Conservation (phyloP, 2,888 invertebrate species). For the Pterostichus madidus region DNA sequence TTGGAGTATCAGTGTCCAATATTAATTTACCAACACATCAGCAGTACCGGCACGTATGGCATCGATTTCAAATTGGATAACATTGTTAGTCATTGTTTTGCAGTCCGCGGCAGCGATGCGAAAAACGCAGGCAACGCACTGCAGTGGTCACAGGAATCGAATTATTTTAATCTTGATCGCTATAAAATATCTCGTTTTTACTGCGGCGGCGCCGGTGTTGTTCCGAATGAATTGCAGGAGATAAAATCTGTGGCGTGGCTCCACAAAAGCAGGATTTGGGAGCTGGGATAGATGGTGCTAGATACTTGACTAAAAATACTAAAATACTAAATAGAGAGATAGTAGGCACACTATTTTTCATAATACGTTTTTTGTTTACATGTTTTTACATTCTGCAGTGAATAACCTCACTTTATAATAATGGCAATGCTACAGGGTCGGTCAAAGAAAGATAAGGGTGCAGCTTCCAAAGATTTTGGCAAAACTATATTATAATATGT, state of each 20-base stretch:
- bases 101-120: neutral
- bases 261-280: conserved; percentile 26
- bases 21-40: conserved; percentile 46
- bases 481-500: no score
- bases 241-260: conserved; percentile 37
- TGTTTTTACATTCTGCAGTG: no score
- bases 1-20: conserved; percentile 3
- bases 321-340: neutral
- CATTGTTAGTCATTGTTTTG: conserved; percentile 59
- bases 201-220: conserved; percentile 30
- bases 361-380: no score
- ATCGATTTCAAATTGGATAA: conserved; percentile 55
- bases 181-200: conserved; percentile 61
- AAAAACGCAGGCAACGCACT: conserved; percentile 46
- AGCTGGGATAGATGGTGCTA: neutral
- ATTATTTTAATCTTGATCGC: conserved; percentile 63
- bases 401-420: no score
- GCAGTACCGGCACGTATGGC: conserved; percentile 10
- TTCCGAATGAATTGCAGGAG: conserved; percentile 51
- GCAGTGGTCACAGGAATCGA: conserved; percentile 48
- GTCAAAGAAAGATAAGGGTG: no score
- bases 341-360: no score
- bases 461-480: no score
- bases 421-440: no score
- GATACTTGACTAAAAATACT: neutral